Evolutionary conservation across 2,888 invertebrate species (phyloP).

Genomic region (Drosophila maculinotata): DNA sequence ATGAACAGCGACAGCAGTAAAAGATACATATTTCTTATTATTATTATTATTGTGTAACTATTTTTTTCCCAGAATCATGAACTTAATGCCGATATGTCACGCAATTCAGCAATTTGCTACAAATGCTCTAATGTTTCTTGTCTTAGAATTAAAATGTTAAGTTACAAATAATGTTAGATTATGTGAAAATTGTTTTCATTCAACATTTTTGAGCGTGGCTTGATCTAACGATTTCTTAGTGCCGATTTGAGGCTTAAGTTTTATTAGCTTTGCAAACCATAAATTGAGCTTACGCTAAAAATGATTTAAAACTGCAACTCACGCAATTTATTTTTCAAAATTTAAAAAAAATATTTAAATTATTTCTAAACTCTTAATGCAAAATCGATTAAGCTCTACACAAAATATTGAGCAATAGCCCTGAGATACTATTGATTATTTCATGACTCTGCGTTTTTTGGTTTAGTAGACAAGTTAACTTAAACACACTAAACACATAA

Average conservation of each 20-base stretch:
- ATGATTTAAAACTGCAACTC: too few species aligned
- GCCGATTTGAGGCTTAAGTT: too few species aligned
- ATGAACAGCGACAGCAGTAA: conserved; percentile 7
- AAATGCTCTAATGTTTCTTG: too few species aligned
- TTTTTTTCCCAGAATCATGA: too few species aligned
- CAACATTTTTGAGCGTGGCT: too few species aligned
- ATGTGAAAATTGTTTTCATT: too few species aligned
- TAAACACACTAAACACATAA: neutral
- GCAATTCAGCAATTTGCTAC: neutral
- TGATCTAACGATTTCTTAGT: too few species aligned
- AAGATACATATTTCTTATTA: neutral
- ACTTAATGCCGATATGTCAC: conserved; percentile 2
- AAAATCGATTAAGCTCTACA: neutral
- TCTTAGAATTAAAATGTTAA: too few species aligned
- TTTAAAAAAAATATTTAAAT: neutral
- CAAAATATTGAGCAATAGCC: neutral
- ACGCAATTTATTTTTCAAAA: too few species aligned
- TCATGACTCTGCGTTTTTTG: neutral
- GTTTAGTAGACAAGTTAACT: neutral
- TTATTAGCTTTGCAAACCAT: too few species aligned
- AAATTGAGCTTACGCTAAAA: too few species aligned
- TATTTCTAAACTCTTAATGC: neutral
- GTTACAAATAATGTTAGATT: too few species aligned
- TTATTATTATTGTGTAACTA: neutral
- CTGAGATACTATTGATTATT: conserved; percentile 6